These are phyloP conservation scores for Hybognathus amarus DNA, from an alignment of 2,797 vertebrate genomes.

Conservation along the genomic window DNA sequence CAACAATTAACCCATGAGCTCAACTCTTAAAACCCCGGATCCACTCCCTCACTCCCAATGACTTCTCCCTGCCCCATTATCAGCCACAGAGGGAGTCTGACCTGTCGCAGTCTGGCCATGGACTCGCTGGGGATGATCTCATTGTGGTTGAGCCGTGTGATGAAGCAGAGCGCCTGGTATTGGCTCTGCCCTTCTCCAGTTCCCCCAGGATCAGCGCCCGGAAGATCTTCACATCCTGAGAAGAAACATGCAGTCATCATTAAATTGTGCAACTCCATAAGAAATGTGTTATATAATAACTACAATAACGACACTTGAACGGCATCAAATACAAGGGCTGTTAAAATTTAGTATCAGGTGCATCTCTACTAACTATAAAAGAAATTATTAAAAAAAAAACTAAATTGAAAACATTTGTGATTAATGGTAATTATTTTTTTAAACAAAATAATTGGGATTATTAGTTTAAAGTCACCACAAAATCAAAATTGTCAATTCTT, in stretches of 20 bases:
- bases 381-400: not conserved
- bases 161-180: conserved; percentile 94
- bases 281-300: not conserved
- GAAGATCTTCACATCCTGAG: conserved; percentile 96
- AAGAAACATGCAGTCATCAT: conserved; percentile 48
- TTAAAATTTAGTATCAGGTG: not conserved
- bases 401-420: not conserved
- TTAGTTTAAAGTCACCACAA: no score
- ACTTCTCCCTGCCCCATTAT: not conserved
- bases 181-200: conserved; percentile 94
- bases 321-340: conserved; percentile 8
- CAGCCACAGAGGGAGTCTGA: conserved; percentile 56
- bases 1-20: not conserved
- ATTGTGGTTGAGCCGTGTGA: conserved; percentile 89
- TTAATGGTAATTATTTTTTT: not conserved
- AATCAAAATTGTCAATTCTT: no score
- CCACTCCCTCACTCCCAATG: not conserved
- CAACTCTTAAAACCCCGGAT: conserved; percentile 1
- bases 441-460: no score
- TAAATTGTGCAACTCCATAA: not conserved
- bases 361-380: not conserved
- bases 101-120: conserved; percentile 96
- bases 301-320: not conserved
- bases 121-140: conserved; percentile 98
- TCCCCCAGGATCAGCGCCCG: conserved; percentile 94